These are phyloP conservation scores for Trissolcus basalis DNA, from an alignment of 1,140 invertebrate species.

Conservation along the genomic window DNA sequence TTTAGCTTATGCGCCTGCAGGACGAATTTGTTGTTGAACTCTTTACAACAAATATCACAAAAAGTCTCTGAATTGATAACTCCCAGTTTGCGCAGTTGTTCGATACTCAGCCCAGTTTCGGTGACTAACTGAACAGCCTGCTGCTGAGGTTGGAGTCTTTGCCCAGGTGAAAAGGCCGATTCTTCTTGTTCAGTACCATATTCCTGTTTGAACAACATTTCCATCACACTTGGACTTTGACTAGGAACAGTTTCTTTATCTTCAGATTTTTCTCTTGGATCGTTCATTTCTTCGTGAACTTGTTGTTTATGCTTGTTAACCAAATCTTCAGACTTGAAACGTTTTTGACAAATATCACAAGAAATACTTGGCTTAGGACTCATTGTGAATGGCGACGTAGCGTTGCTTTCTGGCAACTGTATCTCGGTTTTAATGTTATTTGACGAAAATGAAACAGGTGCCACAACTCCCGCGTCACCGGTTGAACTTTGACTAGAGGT, in stretches of 20 bases:
- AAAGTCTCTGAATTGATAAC: slow-evolving; percentile 92
- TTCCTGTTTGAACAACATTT: slow-evolving; percentile 70
- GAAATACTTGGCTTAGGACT: slow-evolving; percentile 65
- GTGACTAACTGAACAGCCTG: slow-evolving; percentile 80
- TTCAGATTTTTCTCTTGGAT: slow-evolving; percentile 53
- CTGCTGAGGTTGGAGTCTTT: slow-evolving; percentile 77
- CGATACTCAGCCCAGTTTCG: slow-evolving; percentile 81
- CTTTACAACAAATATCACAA: slow-evolving; percentile 95
- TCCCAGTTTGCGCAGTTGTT: slow-evolving; percentile 84
- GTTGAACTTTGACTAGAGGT: slow-evolving; percentile 70
- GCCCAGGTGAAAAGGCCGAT: slow-evolving; percentile 75
- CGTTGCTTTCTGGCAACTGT: slow-evolving; percentile 16
- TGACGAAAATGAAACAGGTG: slow-evolving; percentile 36
- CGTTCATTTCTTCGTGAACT: slow-evolving; percentile 66
- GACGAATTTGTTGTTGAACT: slow-evolving; percentile 97
- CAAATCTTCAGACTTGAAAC: slow-evolving; percentile 77
- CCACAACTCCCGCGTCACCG: slow-evolving; percentile 54
- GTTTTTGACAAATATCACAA: slow-evolving; percentile 77
- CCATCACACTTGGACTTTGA: slow-evolving; percentile 69
- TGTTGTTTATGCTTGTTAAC: slow-evolving; percentile 76
- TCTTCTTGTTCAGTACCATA: slow-evolving; percentile 78
- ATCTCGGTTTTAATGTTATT: slow-evolving; percentile 60
- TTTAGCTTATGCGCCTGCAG: slow-evolving; percentile 93
- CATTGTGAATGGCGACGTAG: slow-evolving; percentile 35
- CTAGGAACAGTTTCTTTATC: slow-evolving; percentile 40